These are phyloP conservation scores for Catharus fuscescens DNA, from an alignment of 2,113 vertebrate genomes.

Conservation along the genomic window DNA sequence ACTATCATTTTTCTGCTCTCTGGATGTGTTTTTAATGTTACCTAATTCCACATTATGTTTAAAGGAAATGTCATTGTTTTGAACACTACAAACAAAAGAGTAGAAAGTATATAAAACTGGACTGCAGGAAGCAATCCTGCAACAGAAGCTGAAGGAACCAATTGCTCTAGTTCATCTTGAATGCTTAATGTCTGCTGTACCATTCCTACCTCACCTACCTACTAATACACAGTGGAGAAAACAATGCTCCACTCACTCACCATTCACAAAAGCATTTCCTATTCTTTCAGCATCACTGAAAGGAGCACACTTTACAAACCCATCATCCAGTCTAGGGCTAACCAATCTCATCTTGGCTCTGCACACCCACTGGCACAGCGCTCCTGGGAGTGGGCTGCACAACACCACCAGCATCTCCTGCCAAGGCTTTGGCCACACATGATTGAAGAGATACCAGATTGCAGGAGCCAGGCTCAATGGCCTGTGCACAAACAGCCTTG, in stretches of 20 bases:
- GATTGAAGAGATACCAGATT: background rate
- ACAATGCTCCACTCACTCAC: background rate
- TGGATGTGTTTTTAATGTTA: slow-evolving; percentile 26
- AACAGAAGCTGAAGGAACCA: background rate
- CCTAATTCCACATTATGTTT: slow-evolving; percentile 3
- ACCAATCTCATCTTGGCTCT: background rate
- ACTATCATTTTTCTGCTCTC: background rate
- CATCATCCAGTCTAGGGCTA: background rate
- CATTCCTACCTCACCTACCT: background rate
- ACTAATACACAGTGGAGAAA: background rate
- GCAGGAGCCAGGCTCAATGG: background rate
- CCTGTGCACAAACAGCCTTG: background rate
- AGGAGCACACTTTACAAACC: background rate
- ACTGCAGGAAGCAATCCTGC: background rate
- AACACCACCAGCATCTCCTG: background rate
- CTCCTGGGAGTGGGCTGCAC: background rate
- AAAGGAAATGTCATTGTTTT: slow-evolving; percentile 12
- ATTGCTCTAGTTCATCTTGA: background rate
- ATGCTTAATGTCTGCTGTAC: background rate
- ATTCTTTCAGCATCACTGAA: background rate
- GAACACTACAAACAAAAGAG: background rate
- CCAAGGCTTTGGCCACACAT: accelerated
- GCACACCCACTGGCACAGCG: accelerated
- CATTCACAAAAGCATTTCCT: background rate
- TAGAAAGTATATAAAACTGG: background rate